Evolutionary conservation across 2,113 vertebrate genomes (phyloP).

Genomic region (Mus pahari): DNA sequence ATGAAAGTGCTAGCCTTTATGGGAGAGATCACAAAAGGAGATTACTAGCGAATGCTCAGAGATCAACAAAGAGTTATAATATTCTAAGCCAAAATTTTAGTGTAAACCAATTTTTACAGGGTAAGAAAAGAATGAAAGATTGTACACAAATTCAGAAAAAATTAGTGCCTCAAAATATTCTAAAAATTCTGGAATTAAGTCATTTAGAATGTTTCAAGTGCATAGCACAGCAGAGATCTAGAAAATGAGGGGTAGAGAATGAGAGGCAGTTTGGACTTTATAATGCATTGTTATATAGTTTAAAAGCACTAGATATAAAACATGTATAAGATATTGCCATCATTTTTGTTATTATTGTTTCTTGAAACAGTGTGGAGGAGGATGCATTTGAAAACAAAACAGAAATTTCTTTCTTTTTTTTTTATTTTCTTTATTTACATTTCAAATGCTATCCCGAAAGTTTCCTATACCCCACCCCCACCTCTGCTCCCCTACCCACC

Average conservation of each 20-base stretch:
- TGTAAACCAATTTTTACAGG: background rate
- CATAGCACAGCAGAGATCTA: background rate
- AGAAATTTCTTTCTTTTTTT: slow-evolving; percentile 30
- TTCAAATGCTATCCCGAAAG: too few relatives aligned
- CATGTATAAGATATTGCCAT: background rate
- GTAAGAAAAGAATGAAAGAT: background rate
- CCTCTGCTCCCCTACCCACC: too few relatives aligned
- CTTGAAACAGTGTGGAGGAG: background rate
- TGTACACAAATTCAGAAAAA: background rate
- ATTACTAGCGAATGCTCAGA: background rate
- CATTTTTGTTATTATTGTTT: background rate
- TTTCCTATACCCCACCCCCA: too few relatives aligned
- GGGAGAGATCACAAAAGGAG: background rate
- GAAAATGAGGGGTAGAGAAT: background rate
- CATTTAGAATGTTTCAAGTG: background rate
- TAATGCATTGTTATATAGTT: background rate
- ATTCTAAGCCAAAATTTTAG: background rate
- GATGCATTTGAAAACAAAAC: slow-evolving; percentile 42
- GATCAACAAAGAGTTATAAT: background rate
- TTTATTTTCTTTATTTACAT: too few relatives aligned
- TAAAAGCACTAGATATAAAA: slow-evolving; percentile 12
- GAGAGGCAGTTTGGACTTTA: background rate
- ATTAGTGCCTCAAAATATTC: background rate
- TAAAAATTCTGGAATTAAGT: background rate
- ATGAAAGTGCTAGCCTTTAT: background rate